These are phyloP conservation scores for Hycleus phaleratus DNA, from an alignment of 1,140 invertebrate species.

Conservation along the genomic window DNA sequence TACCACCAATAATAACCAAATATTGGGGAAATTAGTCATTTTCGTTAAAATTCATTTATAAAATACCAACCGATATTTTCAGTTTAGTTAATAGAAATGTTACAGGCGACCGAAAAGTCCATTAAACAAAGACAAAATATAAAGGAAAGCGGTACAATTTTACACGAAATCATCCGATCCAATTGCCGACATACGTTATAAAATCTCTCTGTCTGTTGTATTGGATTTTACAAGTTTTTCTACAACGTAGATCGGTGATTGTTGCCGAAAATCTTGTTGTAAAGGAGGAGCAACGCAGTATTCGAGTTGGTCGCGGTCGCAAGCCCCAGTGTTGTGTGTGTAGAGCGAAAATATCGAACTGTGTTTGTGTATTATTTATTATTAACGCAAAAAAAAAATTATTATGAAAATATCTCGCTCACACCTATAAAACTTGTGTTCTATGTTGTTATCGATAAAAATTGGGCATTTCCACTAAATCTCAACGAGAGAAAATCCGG, in stretches of 20 bases:
- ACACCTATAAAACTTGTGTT: constrained; percentile 20
- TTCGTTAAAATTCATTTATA: too few species aligned
- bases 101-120: constrained; percentile 33
- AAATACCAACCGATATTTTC: constrained; percentile 21
- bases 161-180: constrained; percentile 34
- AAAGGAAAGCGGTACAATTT: constrained; percentile 34
- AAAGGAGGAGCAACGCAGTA: constrained; percentile 35
- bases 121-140: constrained; percentile 34
- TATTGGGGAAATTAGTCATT: too few species aligned
- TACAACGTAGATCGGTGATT: constrained; percentile 20
- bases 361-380: too few species aligned
- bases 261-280: constrained; percentile 1
- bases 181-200: constrained; percentile 15
- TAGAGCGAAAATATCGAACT: constrained; percentile 36
- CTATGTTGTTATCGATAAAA: constrained; percentile 9
- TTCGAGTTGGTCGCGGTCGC: constrained; percentile 23
- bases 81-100: constrained; percentile 30
- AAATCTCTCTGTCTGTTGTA: constrained; percentile 14
- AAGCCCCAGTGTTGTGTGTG: constrained; percentile 36
- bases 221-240: not conserved
- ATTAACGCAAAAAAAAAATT: too few species aligned
- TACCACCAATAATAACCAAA: too few species aligned
- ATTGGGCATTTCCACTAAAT: too few species aligned
- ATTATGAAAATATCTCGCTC: constrained; percentile 21
- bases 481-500: too few species aligned